phyloP scores from a whole-genome alignment of 2,888 invertebrate species.

The Cheilosia vernalis region DNA sequence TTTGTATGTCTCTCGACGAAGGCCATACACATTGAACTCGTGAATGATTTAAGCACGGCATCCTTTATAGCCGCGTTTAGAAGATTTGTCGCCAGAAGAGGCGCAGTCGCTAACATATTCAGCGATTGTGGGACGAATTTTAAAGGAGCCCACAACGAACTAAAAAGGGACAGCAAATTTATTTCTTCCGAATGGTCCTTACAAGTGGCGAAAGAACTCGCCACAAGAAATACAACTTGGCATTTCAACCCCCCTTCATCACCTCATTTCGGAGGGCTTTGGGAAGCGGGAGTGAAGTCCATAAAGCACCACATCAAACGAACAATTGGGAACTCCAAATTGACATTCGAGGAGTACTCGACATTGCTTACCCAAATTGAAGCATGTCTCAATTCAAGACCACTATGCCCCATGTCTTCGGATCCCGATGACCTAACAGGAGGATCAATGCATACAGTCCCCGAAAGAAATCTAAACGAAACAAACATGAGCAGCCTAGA shows the following conservation, averaged over 20 bases:
- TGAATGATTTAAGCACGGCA: not conserved
- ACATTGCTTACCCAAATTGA: constrained; percentile 4
- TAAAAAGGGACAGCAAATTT: not conserved
- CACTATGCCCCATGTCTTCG: constrained; percentile 26
- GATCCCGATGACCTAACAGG: constrained; percentile 13
- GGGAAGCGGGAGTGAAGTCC: not conserved
- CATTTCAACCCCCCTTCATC: constrained; percentile 22
- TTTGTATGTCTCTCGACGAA: too few relatives aligned
- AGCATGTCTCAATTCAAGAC: constrained; percentile 5
- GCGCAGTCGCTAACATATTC: not conserved
- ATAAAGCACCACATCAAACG: constrained; percentile 50
- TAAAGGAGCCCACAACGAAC: not conserved
- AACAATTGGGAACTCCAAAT: constrained; percentile 9
- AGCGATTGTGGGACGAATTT: not conserved
- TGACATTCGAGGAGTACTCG: not conserved
- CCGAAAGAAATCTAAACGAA: constrained; percentile 4
- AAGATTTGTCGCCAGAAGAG: not conserved
- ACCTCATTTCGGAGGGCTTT: constrained; percentile 17
- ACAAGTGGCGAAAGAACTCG: not conserved
- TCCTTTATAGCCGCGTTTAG: not conserved
- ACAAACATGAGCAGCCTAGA: constrained; percentile 18
- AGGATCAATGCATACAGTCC: not conserved
- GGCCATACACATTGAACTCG: not conserved
- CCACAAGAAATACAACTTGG: not conserved
- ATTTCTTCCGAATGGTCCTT: not conserved